Percentiles rank a stretch among this genome's conserved stretches.
Evolutionary conservation across 2,113 vertebrate species (phyloP).

Genomic region (Lipophrys pholis): DNA sequence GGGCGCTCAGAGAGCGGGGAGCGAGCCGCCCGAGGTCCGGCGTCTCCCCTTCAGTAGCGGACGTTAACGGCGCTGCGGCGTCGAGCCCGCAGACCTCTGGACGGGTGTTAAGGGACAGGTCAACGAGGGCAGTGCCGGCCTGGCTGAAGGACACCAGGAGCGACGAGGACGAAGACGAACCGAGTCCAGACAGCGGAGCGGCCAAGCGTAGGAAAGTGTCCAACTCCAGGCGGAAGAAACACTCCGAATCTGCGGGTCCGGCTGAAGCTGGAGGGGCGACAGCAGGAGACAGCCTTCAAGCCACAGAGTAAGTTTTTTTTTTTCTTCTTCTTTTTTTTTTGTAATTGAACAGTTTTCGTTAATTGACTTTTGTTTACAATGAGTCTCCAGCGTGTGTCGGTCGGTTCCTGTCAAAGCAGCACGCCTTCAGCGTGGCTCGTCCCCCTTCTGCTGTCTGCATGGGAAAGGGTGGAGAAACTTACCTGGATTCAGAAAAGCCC

Average conservation of each 20-base stretch:
- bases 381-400: slow-evolving; percentile 3
- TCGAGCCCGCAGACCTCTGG: slow-evolving; percentile 69
- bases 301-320: slow-evolving; percentile 67
- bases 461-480: slow-evolving; percentile 66
- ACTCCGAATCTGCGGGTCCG: slow-evolving; percentile 44
- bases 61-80: slow-evolving; percentile 71
- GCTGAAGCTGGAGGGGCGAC: slow-evolving; percentile 60
- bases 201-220: slow-evolving; percentile 80
- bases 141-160: slow-evolving; percentile 80
- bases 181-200: slow-evolving; percentile 54
- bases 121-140: slow-evolving; percentile 78
- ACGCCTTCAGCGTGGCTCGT: slow-evolving; percentile 67
- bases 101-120: slow-evolving; percentile 82
- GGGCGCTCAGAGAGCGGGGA: slow-evolving; percentile 77
- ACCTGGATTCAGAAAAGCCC: slow-evolving; percentile 41
- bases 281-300: slow-evolving; percentile 66
- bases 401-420: slow-evolving; percentile 49
- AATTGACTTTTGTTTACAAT: slow-evolving; percentile 18
- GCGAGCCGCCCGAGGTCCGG: slow-evolving; percentile 72
- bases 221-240: slow-evolving; percentile 77
- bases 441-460: slow-evolving; percentile 53
- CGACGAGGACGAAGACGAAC: slow-evolving; percentile 71
- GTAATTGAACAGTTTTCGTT: not conserved
- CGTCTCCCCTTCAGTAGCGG: slow-evolving; percentile 50
- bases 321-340: too few species aligned